Evolutionary conservation across 2,113 vertebrate genomes (phyloP).

Genomic region (Lota lota): DNA sequence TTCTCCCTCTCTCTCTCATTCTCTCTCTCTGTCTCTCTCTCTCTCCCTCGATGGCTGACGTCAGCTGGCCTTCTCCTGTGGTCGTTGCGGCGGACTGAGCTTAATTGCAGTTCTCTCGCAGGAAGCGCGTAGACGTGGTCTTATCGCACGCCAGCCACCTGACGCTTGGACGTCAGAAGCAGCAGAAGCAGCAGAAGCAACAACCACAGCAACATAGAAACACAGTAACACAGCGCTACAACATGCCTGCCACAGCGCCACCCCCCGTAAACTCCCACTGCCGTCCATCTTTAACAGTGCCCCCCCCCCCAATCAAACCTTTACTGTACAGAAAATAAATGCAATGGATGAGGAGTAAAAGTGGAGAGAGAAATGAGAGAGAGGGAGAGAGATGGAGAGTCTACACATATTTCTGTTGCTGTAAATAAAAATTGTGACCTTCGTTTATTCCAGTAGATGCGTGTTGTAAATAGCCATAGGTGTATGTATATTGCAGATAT

Average conservation of each 20-base stretch:
- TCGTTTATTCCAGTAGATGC: too few relatives aligned
- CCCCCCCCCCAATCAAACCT: too few relatives aligned
- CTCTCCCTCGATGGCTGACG: conserved; percentile 41
- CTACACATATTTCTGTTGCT: too few relatives aligned
- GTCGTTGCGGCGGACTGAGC: conserved; percentile 29
- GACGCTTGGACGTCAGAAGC: conserved; percentile 44
- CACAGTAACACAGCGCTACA: background rate
- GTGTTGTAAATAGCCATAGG: too few relatives aligned
- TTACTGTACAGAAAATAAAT: background rate
- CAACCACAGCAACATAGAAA: conserved; percentile 28
- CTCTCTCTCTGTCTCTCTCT: conserved; percentile 24
- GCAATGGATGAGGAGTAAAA: background rate
- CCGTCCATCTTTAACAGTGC: background rate
- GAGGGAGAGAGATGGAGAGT: too few relatives aligned
- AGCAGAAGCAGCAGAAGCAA: conserved; percentile 37
- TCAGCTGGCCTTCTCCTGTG: conserved; percentile 36
- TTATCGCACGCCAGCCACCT: conserved; percentile 58
- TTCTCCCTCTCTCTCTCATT: conserved; percentile 8
- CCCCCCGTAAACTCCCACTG: conserved; percentile 3
- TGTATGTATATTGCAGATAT: too few relatives aligned
- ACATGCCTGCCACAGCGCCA: background rate
- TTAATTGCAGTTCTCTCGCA: conserved; percentile 64
- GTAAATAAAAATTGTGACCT: too few relatives aligned
- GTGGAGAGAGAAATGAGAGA: background rate
- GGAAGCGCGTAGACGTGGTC: conserved; percentile 49